Evolutionary conservation across 1,140 invertebrate genomes (phyloP).

Genomic region (Bombus waltoni): DNA sequence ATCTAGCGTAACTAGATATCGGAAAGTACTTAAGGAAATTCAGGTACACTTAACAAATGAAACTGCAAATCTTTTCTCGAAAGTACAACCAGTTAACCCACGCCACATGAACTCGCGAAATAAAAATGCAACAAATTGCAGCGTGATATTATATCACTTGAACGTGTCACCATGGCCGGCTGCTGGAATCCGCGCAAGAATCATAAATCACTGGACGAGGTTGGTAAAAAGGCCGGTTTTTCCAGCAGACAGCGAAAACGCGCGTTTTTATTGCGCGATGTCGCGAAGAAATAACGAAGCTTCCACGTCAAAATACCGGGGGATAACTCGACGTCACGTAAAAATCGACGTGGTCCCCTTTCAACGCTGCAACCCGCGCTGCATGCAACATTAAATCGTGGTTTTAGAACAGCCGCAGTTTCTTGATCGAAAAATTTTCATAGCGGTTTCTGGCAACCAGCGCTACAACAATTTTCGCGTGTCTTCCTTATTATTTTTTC

Average conservation of each 20-base stretch:
- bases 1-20: no score
- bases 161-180: background rate
- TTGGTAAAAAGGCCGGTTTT: background rate
- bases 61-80: background rate
- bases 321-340: background rate
- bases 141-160: constrained; percentile 35
- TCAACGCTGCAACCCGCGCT: background rate
- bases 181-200: background rate
- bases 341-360: background rate
- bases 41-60: background rate
- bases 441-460: background rate
- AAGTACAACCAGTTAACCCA: background rate
- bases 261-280: constrained; percentile 7
- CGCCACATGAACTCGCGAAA: no score
- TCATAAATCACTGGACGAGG: constrained; percentile 24
- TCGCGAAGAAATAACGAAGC: constrained; percentile 13
- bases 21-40: background rate
- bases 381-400: constrained; percentile 1
- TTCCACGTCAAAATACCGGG: background rate
- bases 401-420: background rate
- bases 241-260: background rate
- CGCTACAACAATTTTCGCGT: background rate
- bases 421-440: constrained; percentile 6
- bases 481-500: background rate
- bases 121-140: constrained; percentile 37